Base-by-base conservation (phyloP, 2,888 invertebrate genomes). In the Chalcis sispes region DNA sequence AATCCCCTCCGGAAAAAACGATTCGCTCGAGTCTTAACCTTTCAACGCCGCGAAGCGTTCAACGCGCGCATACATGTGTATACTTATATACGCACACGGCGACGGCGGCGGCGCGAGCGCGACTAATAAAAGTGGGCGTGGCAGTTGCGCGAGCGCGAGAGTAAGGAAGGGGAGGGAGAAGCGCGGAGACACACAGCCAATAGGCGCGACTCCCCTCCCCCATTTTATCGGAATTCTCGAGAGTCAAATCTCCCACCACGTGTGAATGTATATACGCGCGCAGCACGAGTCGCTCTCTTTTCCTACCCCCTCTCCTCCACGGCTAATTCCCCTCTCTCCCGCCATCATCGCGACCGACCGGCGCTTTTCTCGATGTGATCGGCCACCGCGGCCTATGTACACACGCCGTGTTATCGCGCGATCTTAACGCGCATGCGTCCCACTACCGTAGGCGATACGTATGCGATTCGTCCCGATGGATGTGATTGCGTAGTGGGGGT, bases 71-170 rank as follows among this genome's bases (percentile, higher is more conserved):
- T n/a, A n/a, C n/a, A n/a, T n/a, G n/a, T n/a, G n/a, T n/a, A n/a
- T n/a, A n/a, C n/a, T n/a, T n/a, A n/a, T n/a, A n/a, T n/a, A n/a
- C n/a, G 42, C 42, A 32, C 32, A 36, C 25, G 69, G 23, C 25
- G 36, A 23, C 15, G 65, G 32, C 27, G 23, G 23, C 18, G 10
- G 10, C 52, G 5, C 52, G n/a, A n/a, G 58, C 29, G 75, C 77
- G 71, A 72, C 77, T 81, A 82, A 84, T 84, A 82, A 83, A 83
- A 71, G 80, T 83, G 82, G 85, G 85, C 85, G 85, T 85, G 82
- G 82, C 52, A 82, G 82, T 50, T 3, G n/a, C n/a, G 7, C 10
- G 8, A 8, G 46, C 23, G 36, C n/a, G 48, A 2, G 7, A 29
- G 59, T 2, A 32, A 46, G 8, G 23, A 52, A 29, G 48, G n/a